A percentile compares a stretch with the other conserved stretches of the same genome.
Evolutionary conservation across 2,113 vertebrate species (phyloP).

Genomic region (Sterrhoptilus dennistouni): DNA sequence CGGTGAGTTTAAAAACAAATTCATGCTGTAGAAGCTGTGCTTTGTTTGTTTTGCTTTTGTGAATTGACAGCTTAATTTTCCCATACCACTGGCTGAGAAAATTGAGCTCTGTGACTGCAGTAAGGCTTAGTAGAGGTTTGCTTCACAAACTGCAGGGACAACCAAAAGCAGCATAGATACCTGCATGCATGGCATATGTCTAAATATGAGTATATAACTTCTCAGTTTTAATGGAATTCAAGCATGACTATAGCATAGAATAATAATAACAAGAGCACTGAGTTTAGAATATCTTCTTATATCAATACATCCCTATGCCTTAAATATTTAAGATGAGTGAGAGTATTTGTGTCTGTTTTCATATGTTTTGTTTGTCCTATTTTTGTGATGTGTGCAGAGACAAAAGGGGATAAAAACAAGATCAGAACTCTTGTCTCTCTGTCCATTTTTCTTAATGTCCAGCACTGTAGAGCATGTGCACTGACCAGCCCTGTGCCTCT

Average conservation of each 20-base stretch:
- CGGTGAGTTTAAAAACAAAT: constrained; percentile 78
- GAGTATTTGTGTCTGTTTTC: not conserved
- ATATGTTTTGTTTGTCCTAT: not conserved
- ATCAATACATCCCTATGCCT: not conserved
- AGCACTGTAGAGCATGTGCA: not conserved
- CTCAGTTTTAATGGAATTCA: not conserved
- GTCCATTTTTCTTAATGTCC: not conserved
- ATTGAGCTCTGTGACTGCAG: not conserved
- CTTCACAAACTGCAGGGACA: not conserved
- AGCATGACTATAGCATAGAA: not conserved
- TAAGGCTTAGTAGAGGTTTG: not conserved
- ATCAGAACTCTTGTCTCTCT: not conserved
- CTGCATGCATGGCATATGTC: not conserved
- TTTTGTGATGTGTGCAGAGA: not conserved
- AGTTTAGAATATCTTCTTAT: not conserved
- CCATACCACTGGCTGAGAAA: not conserved
- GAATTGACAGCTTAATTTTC: not conserved
- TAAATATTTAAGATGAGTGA: not conserved
- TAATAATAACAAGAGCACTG: not conserved
- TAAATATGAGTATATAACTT: not conserved
- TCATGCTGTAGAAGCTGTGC: not conserved
- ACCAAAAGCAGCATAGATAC: not conserved
- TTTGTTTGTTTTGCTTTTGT: not conserved
- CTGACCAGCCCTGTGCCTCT: not conserved
- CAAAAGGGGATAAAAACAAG: not conserved